Conservation (phyloP, 2,797 vertebrate genomes). For the Rhyacichthys aspro region DNA sequence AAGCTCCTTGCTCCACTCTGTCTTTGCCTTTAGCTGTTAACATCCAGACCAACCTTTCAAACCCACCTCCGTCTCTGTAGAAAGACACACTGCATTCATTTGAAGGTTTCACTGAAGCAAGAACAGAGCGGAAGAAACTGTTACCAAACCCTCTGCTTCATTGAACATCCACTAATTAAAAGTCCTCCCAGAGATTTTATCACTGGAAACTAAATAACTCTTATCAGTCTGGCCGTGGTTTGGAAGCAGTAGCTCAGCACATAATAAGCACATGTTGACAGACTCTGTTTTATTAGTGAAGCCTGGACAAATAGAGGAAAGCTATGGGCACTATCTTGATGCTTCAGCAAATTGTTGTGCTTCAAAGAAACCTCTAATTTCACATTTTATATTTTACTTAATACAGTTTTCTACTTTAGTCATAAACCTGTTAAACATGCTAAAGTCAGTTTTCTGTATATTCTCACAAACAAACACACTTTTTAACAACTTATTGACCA, state of each 20-base stretch:
- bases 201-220: constrained; percentile 26
- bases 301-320: background rate
- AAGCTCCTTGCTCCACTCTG: constrained; percentile 18
- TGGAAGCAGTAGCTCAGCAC: constrained; percentile 22
- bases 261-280: constrained; percentile 28
- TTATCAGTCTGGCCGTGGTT: constrained; percentile 23
- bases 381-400: no score
- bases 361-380: no score
- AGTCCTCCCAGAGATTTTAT: constrained; percentile 33
- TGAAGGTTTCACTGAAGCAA: constrained; percentile 20
- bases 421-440: no score
- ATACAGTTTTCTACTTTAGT: no score
- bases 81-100: constrained; percentile 5
- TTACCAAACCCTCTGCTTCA: constrained; percentile 13
- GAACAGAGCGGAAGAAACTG: constrained; percentile 1
- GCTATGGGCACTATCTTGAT: no score
- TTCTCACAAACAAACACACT: no score
- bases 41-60: constrained; percentile 36
- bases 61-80: constrained; percentile 12
- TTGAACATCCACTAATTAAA: constrained; percentile 33
- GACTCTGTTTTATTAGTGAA: constrained; percentile 19
- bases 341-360: no score
- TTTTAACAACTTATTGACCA: no score
- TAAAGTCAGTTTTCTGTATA: no score
- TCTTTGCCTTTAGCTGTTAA: constrained; percentile 19